Conservation (phyloP, 2,113 vertebrate genomes). For the Elephantulus edwardii region DNA sequence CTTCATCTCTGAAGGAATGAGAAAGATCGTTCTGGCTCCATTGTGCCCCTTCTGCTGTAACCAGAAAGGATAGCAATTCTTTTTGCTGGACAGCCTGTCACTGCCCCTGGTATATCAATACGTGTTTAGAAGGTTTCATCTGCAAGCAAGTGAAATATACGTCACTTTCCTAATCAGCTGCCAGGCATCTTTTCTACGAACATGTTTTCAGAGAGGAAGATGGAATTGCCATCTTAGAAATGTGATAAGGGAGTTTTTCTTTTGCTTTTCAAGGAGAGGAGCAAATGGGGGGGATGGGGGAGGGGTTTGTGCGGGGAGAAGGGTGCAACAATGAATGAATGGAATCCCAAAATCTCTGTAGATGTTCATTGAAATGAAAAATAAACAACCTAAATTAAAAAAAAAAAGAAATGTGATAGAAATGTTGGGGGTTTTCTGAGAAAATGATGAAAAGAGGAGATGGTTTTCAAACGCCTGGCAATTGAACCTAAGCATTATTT, state of each 20-base stretch:
- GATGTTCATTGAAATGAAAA: too few relatives aligned
- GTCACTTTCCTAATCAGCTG: slow-evolving; percentile 77
- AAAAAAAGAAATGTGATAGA: slow-evolving; percentile 63
- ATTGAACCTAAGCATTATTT: slow-evolving; percentile 27
- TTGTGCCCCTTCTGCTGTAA: slow-evolving; percentile 51
- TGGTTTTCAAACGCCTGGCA: slow-evolving; percentile 24
- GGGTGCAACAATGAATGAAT: too few relatives aligned
- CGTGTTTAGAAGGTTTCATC: slow-evolving; percentile 67
- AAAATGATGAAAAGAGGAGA: slow-evolving; percentile 62
- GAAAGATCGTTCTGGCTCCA: slow-evolving; percentile 57
- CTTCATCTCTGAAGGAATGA: slow-evolving; percentile 44
- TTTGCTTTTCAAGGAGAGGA: too few relatives aligned
- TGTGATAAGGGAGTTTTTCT: too few relatives aligned
- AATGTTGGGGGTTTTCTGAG: slow-evolving; percentile 60
- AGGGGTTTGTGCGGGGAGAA: too few relatives aligned
- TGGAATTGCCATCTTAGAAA: slow-evolving; percentile 66
- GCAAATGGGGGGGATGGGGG: too few relatives aligned
- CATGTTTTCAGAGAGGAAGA: slow-evolving; percentile 66
- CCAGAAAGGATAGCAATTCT: slow-evolving; percentile 74
- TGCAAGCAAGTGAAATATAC: slow-evolving; percentile 74
- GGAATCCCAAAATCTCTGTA: too few relatives aligned
- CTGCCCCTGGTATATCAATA: slow-evolving; percentile 70
- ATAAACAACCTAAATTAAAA: too few relatives aligned
- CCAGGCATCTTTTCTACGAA: slow-evolving; percentile 74
- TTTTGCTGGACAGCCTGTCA: slow-evolving; percentile 71